Base-by-base conservation (phyloP, 2,888 invertebrate genomes). In the Cheilosia grossa region DNA sequence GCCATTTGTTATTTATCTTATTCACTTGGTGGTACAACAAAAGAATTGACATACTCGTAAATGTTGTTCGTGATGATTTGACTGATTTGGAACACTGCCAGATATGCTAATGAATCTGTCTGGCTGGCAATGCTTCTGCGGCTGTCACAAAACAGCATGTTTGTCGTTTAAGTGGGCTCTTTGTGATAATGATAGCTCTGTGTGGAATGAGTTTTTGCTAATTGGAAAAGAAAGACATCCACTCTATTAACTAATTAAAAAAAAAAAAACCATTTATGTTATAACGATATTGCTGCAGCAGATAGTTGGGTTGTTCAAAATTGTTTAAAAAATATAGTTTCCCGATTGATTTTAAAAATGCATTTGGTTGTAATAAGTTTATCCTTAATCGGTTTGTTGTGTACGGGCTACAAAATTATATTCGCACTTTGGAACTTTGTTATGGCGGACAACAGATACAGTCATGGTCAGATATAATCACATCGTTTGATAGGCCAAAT, bases 171-270 rank as follows among this genome's bases (percentile, higher is more conserved):
- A 54, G 53, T 53, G 53, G 53, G 24, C 53, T 9, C 3, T 24
- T 67, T 53, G 42, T 53, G 66, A 53, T 54, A 42, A 19, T 67
- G 53, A 67, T 53, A 66, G 6, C 40, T 42, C 17, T 53, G 53
- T 53, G 24, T 67, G 40, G 27, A 42, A 54, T 54, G 24, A 17
- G 42, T 67, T 51, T 53, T 21, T 24, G n/a, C 2, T 2, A 2
- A 24, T 66, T 66, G 4, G n/a, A n/a, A 66, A 24, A 15, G 51
- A 53, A 10, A 53, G 27, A 30, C 30, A 30, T 27, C 30, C 30
- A 47, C 17, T 30, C 17, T 27, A 19, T 37, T 10, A 4, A 47
- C 40, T 42, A 53, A 54, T 42, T 66, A 21, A 53, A 15, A 66
- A 10, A 54, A n/a, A n/a, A n/a, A n/a, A n/a, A n/a, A n/a, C n/a